Base-by-base conservation (phyloP, 2,888 invertebrate species). In the Gastracanthus pulcherrimus region DNA sequence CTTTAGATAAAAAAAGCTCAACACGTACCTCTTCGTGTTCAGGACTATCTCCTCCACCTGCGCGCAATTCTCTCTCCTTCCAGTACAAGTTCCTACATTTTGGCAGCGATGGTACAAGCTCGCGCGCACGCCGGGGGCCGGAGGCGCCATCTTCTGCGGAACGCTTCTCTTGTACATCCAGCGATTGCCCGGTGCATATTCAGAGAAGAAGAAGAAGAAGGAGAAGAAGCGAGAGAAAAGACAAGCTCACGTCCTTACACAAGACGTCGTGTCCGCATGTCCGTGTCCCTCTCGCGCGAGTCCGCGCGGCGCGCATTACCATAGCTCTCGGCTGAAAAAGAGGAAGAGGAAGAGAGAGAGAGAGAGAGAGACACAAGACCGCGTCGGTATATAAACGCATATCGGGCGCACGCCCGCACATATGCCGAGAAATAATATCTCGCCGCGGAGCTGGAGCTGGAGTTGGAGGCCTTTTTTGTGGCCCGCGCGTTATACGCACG, bases 91-190 rank as follows among this genome's bases (percentile, higher is more conserved):
- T n/a, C n/a, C 55, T 41, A 23, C 76, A 82, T 87, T 88, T 88
- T 87, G 86, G 82, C 74, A 51, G 76, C 76, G 88, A 88, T 79
- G 87, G 84, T 87, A 87, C 87, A 76, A 13, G 72, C 76, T n/a
- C n/a, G n/a, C n/a, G n/a, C n/a, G n/a, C 81, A 80, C 82, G 83
- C 85, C 83, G 79, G 84, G 81, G 84, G 88, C 91, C 90, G 84
- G 85, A 87, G 91, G 91, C 91, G 89, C 89, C 90, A 89, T 90
- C 89, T 87, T 81, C 55, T 23, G 31, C 69, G 88, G 87, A 88
- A 87, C 88, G 87, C 87, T 89, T 86, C 88, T 87, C 85, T 86
- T 87, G 84, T 83, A 84, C 82, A 87, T 87, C 87, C 88, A 84
- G 77, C 82, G 81, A 83, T 84, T 84, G 80, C 77, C 81, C 83